Evolutionary conservation across 2,888 invertebrate genomes (phyloP), one percentile per base, ranked within the genome.

Genomic region (Melolontha melolontha): DNA sequence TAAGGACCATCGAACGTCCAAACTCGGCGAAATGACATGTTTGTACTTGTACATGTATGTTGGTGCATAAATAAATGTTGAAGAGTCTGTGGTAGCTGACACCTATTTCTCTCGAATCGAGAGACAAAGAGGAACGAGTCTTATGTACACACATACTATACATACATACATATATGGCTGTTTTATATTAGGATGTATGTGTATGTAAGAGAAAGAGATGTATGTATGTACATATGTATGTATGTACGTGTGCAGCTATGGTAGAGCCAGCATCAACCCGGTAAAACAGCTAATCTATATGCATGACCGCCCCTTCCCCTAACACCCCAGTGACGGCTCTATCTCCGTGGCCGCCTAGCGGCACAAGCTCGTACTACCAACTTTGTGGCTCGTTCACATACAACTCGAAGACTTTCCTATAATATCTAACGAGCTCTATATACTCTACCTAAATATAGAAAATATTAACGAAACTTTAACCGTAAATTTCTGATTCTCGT

Each of bases 281-380:
- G 82, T 82, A 84, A 85, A 85, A 85, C 84, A 85, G 84, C 84
- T 85, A 85, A 85, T 86, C 85, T 86, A 86, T 85, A 86, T 86
- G 85, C 85, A 85, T 84, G 82, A 83, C 81, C 74, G 75, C 76
- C 76, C 78, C 59, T 44, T 75, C 74, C 72, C 70, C 75, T 59
- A 68, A 57, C 68, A 57, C 65, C 74, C 75, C 76, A 74, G 75
- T 82, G 82, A 82, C 81, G 79, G 82, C 78, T 82, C 81, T 82
- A 82, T 82, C 82, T 82, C 81, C 76, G 79, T 72, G 79, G 82
- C 81, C 78, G 75, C 77, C 77, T 77, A 75, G 76, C 77, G 76
- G 74, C 73, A 75, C 71, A 70, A 70, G 70, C 68, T 68, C 71
- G 72, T 69, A 74, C 75, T 73, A 73, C 59, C 71, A 67, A 59